Evolutionary conservation across 1,140 invertebrate genomes (phyloP), one percentile per base, ranked within the genome.

Genomic region (Xylocopa sonorina): DNA sequence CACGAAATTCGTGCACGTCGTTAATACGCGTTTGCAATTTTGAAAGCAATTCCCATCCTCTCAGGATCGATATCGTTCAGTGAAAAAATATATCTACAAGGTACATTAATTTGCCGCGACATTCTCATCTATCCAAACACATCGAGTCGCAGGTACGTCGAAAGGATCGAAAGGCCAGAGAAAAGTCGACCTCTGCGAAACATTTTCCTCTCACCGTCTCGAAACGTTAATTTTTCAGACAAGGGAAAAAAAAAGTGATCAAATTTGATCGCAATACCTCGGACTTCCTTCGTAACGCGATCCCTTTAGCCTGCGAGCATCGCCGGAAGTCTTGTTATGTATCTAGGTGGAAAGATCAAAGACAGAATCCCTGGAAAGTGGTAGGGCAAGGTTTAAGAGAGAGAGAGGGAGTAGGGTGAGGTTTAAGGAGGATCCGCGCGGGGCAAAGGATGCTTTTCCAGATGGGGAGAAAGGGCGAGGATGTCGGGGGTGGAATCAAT

Each of bases 401-500:
- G 27, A 32, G 43, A n/a, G 62, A 43, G 55, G 29, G 21, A 10
- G 27, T 21, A 64, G 34, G 62, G 34, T 24, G 38, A 64, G 62
- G 55, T 71, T 72, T 73, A 84, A 85, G 78, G 68, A 84, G 55
- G 57, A 84, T 68, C 55, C 41, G 73, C 18, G 50, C 48, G 51
- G 34, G 60, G 53, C 53, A 71, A 68, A 78, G 38, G 82, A 81
- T 77, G 83, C 79, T 84, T 85, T 80, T 72, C 77, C 38, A 50
- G 64, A 55, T 46, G 76, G n/a, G 53, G 57, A n/a, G n/a, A 64
- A 57, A 81, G 80, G 77, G 69, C 43, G 68, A 77, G 77, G 79
- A 73, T 75, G 76, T 72, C 66, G 80, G 76, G 82, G 80, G 78
- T n/a, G 77, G 85, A 87, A 87, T 87, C 85, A 80, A 87, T 87